These are phyloP conservation scores for Euplagia quadripunctaria DNA, from an alignment of 2,888 invertebrate species.

Conservation along the genomic window DNA sequence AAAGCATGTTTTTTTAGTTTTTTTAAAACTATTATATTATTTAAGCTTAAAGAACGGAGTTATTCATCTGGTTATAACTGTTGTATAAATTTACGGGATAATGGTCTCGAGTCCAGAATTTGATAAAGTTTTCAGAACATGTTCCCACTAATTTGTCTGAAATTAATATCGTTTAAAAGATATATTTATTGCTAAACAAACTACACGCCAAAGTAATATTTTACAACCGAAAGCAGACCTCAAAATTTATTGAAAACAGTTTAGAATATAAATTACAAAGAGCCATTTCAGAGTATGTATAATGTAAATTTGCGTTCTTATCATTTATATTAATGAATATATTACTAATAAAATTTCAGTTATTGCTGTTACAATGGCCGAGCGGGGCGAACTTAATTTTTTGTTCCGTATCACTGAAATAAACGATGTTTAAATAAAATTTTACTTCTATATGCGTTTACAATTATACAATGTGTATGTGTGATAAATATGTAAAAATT, in stretches of 20 bases:
- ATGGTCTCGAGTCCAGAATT: neutral
- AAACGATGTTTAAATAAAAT: neutral
- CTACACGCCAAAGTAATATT: neutral
- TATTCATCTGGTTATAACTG: too few species aligned
- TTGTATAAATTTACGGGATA: neutral
- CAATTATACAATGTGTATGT: too few species aligned
- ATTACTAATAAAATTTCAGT: neutral
- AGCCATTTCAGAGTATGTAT: neutral
- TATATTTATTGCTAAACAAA: neutral
- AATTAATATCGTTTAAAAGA: neutral
- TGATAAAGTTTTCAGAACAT: neutral
- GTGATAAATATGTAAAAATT: too few species aligned
- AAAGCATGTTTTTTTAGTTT: too few species aligned
- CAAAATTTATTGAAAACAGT: neutral
- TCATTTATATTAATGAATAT: neutral
- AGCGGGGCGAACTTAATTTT: neutral
- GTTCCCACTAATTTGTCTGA: neutral
- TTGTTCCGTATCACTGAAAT: neutral
- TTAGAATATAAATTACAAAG: neutral
- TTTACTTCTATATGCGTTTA: neutral
- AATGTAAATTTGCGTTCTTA: neutral
- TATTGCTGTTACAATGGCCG: neutral
- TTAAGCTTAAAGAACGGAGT: too few species aligned
- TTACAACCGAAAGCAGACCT: neutral
- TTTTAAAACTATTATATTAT: too few species aligned